A percentile compares a stretch with the other conserved stretches of the same genome.
Evolutionary conservation across 2,888 invertebrate genomes (phyloP).

Genomic region (Hypena proboscidalis): DNA sequence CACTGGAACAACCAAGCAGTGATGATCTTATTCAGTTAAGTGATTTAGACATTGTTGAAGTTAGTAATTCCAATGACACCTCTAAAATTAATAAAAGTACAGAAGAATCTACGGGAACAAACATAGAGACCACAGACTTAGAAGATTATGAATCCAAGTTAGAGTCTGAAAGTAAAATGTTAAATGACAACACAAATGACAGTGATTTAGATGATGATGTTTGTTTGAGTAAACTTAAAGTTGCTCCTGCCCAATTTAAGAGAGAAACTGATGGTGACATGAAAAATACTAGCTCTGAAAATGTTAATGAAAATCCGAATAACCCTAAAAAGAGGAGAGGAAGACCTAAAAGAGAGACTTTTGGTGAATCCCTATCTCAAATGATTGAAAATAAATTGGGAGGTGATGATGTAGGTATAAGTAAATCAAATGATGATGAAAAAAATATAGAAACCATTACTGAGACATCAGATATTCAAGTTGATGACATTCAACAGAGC

Average conservation of each 20-base stretch:
- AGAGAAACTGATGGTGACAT: background rate
- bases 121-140: background rate
- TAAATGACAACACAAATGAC: constrained; percentile 25
- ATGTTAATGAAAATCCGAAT: background rate
- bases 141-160: background rate
- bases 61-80: background rate
- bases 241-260: constrained; percentile 22
- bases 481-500: constrained; percentile 4
- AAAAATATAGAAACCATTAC: constrained; percentile 13
- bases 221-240: constrained; percentile 61
- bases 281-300: constrained; percentile 5
- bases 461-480: constrained; percentile 3
- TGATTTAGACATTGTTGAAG: constrained; percentile 14
- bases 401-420: constrained; percentile 59
- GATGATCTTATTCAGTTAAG: constrained; percentile 9
- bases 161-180: constrained; percentile 13
- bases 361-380: background rate
- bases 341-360: constrained; percentile 2
- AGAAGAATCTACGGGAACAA: constrained; percentile 12
- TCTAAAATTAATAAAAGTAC: constrained; percentile 14
- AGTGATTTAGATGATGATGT: constrained; percentile 62
- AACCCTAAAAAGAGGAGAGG: constrained; percentile 18
- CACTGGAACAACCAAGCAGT: constrained; percentile 2
- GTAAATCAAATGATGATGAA: constrained; percentile 45
- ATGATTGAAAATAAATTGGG: constrained; percentile 39